Conservation (phyloP, 2,797 vertebrate species). For the Anguilla megastoma region DNA sequence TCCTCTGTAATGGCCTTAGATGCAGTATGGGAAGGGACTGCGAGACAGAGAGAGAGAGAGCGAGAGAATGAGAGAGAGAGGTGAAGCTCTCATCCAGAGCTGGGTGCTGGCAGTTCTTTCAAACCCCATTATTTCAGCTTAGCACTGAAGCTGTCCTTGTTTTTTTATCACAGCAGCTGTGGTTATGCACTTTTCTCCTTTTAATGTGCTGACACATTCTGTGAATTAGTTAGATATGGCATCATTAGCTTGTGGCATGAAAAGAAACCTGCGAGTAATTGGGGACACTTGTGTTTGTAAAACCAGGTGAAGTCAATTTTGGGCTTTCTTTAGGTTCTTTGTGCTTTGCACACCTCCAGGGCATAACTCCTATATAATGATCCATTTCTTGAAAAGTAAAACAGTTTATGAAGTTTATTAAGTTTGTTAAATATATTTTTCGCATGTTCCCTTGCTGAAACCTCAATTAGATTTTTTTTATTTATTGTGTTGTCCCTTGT, state of each 20-base stretch:
- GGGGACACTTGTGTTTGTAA: background rate
- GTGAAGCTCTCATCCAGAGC: background rate
- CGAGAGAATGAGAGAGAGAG: no score
- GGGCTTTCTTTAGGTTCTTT: background rate
- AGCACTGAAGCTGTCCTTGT: background rate
- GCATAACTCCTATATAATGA: background rate
- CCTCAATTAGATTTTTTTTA: background rate
- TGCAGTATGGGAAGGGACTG: background rate
- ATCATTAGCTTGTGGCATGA: background rate
- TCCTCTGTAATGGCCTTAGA: background rate
- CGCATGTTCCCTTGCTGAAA: background rate
- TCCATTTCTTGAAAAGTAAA: background rate
- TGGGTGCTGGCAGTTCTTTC: background rate
- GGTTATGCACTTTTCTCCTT: background rate
- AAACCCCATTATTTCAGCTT: conserved; percentile 1
- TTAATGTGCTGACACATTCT: background rate
- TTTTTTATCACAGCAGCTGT: background rate
- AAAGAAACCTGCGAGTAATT: background rate
- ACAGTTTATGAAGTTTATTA: background rate
- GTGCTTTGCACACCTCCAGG: background rate
- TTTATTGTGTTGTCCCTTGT: background rate
- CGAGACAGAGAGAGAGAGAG: no score
- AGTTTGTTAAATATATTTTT: background rate
- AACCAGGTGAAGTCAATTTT: background rate
- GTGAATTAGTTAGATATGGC: background rate